Conservation (phyloP, 1,140 invertebrate species). For the Drosophila parabipectinata region DNA sequence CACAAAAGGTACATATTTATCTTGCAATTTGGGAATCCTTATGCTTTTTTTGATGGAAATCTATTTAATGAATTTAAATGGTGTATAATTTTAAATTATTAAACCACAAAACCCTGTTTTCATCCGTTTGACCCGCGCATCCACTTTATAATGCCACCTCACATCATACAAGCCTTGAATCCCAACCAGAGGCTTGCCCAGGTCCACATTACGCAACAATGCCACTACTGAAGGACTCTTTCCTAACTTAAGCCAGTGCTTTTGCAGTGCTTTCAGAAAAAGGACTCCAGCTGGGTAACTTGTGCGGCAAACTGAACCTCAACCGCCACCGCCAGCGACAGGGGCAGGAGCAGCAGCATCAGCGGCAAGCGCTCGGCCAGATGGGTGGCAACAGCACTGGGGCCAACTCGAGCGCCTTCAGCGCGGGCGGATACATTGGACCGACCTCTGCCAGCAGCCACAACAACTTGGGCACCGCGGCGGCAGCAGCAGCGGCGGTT, state of each 20-base stretch:
- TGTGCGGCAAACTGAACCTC: constrained; percentile 66
- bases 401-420: constrained; percentile 73
- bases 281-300: constrained; percentile 60
- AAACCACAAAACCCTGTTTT: no score
- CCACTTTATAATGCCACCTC: not conserved
- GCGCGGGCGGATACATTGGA: constrained; percentile 75
- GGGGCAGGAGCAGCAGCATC: constrained; percentile 40
- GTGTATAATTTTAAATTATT: no score
- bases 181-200: not conserved
- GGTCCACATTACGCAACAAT: not conserved
- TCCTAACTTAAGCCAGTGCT: not conserved
- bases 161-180: not conserved
- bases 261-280: constrained; percentile 20
- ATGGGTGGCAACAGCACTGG: constrained; percentile 71
- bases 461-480: constrained; percentile 33
- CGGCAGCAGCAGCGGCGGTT: constrained; percentile 50
- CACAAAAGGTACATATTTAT: no score
- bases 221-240: not conserved
- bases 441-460: constrained; percentile 57
- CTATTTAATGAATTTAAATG: no score
- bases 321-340: constrained; percentile 50
- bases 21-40: no score
- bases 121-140: not conserved
- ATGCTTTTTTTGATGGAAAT: no score
- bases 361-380: constrained; percentile 44